phyloP scores from a whole-genome alignment of 1,140 invertebrate genomes.

The Sinella curviseta region DNA sequence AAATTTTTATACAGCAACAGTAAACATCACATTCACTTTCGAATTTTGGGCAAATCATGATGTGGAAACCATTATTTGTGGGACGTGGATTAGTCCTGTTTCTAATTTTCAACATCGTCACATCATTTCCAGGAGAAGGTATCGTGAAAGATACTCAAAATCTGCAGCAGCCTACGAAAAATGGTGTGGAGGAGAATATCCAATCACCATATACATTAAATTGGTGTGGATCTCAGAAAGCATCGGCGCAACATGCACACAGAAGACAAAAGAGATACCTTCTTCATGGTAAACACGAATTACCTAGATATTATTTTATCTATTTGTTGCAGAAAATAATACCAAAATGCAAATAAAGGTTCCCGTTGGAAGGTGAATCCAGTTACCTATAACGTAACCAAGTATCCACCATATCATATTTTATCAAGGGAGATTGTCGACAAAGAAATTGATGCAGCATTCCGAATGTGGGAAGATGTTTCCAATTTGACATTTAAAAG shows the following conservation, averaged over 20 bases:
- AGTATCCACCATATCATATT: slow-evolving; percentile 1
- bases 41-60: no score
- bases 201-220: no score
- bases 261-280: not conserved
- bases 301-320: not conserved
- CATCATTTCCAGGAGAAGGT: no score
- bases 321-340: not conserved
- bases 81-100: no score
- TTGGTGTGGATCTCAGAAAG: not conserved
- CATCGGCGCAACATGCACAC: not conserved
- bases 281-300: not conserved
- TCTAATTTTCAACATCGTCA: no score
- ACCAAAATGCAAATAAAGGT: not conserved
- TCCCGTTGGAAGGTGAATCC: slow-evolving; percentile 12
- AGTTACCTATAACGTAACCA: slow-evolving; percentile 2
- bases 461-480: slow-evolving; percentile 18
- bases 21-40: no score
- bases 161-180: no score
- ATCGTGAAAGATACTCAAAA: no score
- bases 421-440: not conserved
- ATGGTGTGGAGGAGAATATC: not conserved
- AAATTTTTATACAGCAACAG: no score
- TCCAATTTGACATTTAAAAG: not conserved
- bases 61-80: no score
- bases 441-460: slow-evolving; percentile 4